Percentiles rank a stretch among this genome's conserved stretches.
Conservation (phyloP, 2,113 vertebrate genomes). For the Okapia johnstoni region DNA sequence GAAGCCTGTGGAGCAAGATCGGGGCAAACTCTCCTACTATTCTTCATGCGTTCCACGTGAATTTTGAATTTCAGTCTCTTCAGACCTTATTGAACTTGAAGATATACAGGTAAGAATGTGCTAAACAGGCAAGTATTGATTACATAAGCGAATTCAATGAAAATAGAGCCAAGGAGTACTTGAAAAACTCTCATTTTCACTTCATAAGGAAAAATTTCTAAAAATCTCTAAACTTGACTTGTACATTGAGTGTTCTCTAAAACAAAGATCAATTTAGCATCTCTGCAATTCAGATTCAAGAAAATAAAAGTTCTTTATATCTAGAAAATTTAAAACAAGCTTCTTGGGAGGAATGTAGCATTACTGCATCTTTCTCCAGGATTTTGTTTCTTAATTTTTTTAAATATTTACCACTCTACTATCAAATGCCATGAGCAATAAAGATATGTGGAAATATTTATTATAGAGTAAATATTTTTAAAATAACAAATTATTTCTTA, state of each 20-base stretch:
- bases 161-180: neutral
- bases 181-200: accelerated
- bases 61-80: neutral
- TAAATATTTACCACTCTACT: neutral
- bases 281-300: neutral
- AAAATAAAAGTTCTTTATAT: neutral
- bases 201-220: neutral
- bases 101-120: conserved; percentile 73
- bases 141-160: neutral
- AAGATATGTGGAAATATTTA: neutral
- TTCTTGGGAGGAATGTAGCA: neutral
- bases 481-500: neutral
- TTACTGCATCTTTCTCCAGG: neutral
- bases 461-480: neutral
- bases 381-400: neutral
- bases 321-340: neutral
- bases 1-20: conserved; percentile 36
- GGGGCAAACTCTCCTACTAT: neutral
- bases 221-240: neutral
- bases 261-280: neutral
- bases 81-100: neutral
- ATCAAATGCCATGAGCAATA: neutral
- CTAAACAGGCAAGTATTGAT: neutral
- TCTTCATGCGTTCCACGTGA: neutral
- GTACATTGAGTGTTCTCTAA: neutral